A percentile compares a stretch with the other conserved stretches of the same genome.
Evolutionary conservation across 35 echinoderm and acorn worm species (phyloP).

Genomic region (Eucidaris tribuloides): DNA sequence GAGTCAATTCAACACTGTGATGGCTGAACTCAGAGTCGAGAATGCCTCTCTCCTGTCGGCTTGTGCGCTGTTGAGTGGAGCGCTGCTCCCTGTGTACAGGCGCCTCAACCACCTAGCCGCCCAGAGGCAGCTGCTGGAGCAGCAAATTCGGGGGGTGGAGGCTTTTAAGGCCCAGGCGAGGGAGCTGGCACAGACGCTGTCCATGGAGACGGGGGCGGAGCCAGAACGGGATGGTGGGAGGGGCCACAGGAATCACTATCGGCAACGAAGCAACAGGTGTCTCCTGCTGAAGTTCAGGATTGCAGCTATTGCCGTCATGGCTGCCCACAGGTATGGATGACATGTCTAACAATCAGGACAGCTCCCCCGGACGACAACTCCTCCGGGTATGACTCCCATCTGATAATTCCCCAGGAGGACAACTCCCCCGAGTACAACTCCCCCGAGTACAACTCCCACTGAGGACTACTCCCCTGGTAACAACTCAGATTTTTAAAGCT

Average conservation of each 20-base stretch:
- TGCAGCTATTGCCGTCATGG: conserved; percentile 67
- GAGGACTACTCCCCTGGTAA: no score
- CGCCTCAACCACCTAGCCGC: conserved; percentile 44
- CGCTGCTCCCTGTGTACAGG: conserved; percentile 48
- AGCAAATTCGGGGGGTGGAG: conserved; percentile 36
- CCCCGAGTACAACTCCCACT: no score
- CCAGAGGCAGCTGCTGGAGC: conserved; percentile 63
- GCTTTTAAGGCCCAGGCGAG: conserved; percentile 53
- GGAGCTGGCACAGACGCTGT: conserved; percentile 63
- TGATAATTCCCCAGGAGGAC: no score
- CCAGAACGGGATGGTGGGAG: neutral
- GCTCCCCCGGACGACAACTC: no score
- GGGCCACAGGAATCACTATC: neutral
- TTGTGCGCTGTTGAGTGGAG: conserved; percentile 66
- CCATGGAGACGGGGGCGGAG: conserved; percentile 38
- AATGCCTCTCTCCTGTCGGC: conserved; percentile 46
- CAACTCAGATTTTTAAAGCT: no score
- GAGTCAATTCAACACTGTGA: conserved; percentile 11
- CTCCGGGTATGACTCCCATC: no score
- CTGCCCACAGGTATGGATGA: conserved; percentile 83
- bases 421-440: no score
- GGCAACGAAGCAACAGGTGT: neutral
- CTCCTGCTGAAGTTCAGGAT: conserved; percentile 60
- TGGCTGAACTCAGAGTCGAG: conserved; percentile 15
- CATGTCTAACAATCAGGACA: neutral